Conservation (phyloP, 2,113 vertebrate genomes). For the Eulemur rufifrons region DNA sequence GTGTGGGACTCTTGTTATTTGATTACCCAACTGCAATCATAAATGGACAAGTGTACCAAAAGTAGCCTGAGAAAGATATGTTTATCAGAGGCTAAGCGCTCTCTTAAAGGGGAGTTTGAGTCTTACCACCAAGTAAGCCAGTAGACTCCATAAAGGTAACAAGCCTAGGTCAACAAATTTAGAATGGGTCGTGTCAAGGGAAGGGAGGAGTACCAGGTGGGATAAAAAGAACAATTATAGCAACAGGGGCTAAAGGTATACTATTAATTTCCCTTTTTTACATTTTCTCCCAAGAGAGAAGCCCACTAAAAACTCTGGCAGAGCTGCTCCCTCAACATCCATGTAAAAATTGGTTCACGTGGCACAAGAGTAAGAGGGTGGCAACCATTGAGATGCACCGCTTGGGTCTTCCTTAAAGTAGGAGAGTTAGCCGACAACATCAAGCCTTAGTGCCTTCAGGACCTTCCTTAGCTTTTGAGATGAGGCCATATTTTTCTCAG, state of each 20-base stretch:
- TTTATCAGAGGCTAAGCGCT: not conserved
- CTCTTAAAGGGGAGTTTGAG: not conserved
- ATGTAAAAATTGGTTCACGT: not conserved
- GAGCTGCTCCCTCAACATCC: not conserved
- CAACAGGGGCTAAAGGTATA: not conserved
- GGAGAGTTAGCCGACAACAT: too few species aligned
- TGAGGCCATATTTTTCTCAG: not conserved
- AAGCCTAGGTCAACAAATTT: not conserved
- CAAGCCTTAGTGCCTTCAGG: not conserved
- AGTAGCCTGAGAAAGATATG: not conserved
- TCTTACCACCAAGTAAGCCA: not conserved
- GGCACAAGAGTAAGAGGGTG: not conserved
- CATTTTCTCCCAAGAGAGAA: not conserved
- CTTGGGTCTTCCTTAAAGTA: not conserved
- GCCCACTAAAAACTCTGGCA: not conserved
- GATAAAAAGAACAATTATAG: not conserved
- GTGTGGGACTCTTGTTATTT: not conserved
- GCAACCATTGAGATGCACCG: not conserved
- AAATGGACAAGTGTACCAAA: not conserved
- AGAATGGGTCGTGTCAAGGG: not conserved
- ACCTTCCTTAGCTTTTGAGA: not conserved
- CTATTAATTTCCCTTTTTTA: not conserved
- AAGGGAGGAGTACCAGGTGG: not conserved
- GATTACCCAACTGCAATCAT: not conserved
- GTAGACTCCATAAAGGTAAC: not conserved